Evolutionary conservation across 2,888 invertebrate genomes (phyloP), one percentile per base, ranked within the genome.

Genomic region (Coelopa pilipes): DNA sequence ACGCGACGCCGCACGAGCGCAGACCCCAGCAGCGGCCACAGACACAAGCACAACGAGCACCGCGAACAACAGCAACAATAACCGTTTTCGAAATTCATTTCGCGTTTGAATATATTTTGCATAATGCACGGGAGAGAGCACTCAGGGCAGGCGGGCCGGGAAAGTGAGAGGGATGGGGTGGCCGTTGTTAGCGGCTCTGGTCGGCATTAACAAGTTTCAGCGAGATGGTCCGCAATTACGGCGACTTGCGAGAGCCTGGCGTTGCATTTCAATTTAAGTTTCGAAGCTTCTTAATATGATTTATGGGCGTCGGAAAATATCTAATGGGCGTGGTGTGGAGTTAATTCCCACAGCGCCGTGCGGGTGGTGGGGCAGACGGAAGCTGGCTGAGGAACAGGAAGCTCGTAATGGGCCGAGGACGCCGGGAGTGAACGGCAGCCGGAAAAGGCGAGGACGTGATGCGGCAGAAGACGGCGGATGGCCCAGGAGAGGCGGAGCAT

Each of bases 251-350:
- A 45, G 19, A 57, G 17, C 49, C 7, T 34, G 66, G 66, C 50
- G 66, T 66, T 66, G 66, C 21, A 66, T 66, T 66, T 66, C 50
- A 66, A 66, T 66, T 66, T 50, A 49, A 66, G 49, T 66, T 66
- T 17, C 63, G 34, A 63, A 63, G 57, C 57, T 57, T 57, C 15
- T 24, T 60, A 24, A 60, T 60, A 34, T 60, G 60, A 60, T 24
- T 60, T 60, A 60, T 15, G 60, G 34, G 24, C 24, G 60, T 60
- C 34, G 62, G 62, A 34, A 62, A 45, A 24, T 34, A 24, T 15
- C 34, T 45, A 62, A 62, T 62, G 62, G 34, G 15, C 34, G 34
- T 62, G n/a, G 21, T 15, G 45, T 34, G 5, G 34, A 45, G 34
- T 11, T 34, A 53, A 53, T 34, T 13, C 45, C 10, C 10, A 45